Evolutionary conservation across 2,888 invertebrate species (phyloP).

Genomic region (Agrotis puta): DNA sequence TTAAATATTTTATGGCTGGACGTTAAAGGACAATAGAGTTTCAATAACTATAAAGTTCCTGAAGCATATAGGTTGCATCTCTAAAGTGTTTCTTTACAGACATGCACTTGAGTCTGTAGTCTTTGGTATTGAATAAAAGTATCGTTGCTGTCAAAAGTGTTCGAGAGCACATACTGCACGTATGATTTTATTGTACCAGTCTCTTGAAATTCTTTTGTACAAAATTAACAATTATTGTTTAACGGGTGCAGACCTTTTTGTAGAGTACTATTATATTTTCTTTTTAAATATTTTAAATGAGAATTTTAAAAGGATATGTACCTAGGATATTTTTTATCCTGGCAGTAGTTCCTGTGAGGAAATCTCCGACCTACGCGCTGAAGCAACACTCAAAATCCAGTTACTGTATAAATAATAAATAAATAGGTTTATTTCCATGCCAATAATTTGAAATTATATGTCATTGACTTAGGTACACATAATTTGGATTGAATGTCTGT

Average conservation of each 20-base stretch:
- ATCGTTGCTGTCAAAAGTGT: constrained; percentile 31
- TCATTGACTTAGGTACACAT: not conserved
- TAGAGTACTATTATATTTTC: not conserved
- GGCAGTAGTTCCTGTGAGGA: not conserved
- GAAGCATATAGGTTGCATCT: constrained; percentile 46
- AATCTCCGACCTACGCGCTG: not conserved
- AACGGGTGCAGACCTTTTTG: not conserved
- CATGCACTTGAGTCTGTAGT: constrained; percentile 50
- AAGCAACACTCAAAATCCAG: too few relatives aligned
- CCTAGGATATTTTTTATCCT: not conserved
- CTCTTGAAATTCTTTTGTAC: too few relatives aligned
- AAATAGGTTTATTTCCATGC: not conserved
- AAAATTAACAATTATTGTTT: not conserved
- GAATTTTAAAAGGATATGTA: too few relatives aligned
- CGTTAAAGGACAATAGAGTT: constrained; percentile 45
- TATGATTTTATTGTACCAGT: not conserved
- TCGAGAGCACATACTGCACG: not conserved
- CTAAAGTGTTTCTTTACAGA: constrained; percentile 34
- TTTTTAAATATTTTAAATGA: not conserved
- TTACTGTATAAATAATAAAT: not conserved
- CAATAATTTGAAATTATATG: not conserved
- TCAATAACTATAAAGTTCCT: constrained; percentile 61
- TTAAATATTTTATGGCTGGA: constrained; percentile 49
- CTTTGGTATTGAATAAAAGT: constrained; percentile 44
- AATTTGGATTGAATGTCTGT: constrained; percentile 9